Evolutionary conservation across 2,113 vertebrate genomes (phyloP).

Genomic region (Nothoprocta perdicaria): DNA sequence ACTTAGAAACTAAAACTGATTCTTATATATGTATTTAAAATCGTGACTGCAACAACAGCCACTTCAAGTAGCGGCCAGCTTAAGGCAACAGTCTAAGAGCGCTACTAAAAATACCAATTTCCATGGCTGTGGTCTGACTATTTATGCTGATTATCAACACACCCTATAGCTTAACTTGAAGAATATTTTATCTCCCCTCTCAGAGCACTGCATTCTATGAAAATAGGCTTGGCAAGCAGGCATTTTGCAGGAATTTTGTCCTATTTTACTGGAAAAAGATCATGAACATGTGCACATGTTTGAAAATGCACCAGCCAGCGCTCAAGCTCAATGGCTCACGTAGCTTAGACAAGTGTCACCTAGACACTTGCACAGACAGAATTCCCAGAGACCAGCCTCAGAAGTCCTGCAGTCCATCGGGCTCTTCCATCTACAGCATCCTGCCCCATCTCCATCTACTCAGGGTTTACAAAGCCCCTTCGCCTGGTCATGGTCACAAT

Average conservation of each 20-base stretch:
- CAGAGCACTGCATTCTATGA: background rate
- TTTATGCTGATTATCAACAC: accelerated
- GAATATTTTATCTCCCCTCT: background rate
- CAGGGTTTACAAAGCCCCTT: background rate
- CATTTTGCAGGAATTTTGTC: background rate
- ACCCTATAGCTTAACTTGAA: background rate
- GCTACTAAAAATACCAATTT: background rate
- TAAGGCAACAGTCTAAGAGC: background rate
- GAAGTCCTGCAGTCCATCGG: background rate
- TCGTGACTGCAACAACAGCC: background rate
- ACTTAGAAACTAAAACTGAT: background rate
- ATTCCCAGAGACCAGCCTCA: background rate
- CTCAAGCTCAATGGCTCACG: background rate
- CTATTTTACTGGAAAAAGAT: background rate
- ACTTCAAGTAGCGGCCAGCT: background rate
- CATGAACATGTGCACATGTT: background rate
- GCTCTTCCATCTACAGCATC: background rate
- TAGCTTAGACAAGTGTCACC: background rate
- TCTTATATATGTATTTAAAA: background rate
- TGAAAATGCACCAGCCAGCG: background rate
- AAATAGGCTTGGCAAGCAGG: background rate
- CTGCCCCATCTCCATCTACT: background rate
- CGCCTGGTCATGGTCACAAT: background rate
- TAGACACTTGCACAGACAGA: background rate
- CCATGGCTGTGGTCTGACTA: background rate